Conservation (phyloP, 2,888 invertebrate species). For the Diogma glabrata region DNA sequence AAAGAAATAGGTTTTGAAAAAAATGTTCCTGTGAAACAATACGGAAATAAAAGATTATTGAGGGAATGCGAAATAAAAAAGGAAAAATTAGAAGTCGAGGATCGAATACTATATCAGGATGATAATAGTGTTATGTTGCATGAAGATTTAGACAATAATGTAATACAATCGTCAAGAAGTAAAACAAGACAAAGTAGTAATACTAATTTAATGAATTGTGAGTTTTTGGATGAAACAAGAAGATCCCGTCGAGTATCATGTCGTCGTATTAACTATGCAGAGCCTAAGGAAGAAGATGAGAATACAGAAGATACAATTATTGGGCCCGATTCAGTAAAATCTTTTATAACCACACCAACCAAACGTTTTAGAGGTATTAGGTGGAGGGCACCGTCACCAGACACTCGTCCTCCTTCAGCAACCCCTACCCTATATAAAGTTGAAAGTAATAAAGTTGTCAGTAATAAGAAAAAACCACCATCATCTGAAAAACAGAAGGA, state of each 20-base stretch:
- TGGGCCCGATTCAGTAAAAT: slow-evolving; percentile 13
- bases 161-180: too few relatives aligned
- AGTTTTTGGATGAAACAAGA: background rate
- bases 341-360: slow-evolving; percentile 1
- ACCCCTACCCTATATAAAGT: slow-evolving; percentile 33
- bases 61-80: background rate
- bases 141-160: too few relatives aligned
- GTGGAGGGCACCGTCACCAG: slow-evolving; percentile 10
- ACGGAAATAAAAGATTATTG: background rate
- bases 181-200: too few relatives aligned
- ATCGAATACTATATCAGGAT: background rate
- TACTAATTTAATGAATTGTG: background rate
- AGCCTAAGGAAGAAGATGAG: slow-evolving; percentile 19
- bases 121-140: too few relatives aligned
- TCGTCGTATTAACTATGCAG: slow-evolving; percentile 19
- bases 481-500: slow-evolving; percentile 10
- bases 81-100: background rate
- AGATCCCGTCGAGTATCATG: slow-evolving; percentile 21
- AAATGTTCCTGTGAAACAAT: slow-evolving; percentile 31
- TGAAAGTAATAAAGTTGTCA: slow-evolving; percentile 22
- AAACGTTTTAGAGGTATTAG: slow-evolving; percentile 1
- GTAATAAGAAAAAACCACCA: slow-evolving; percentile 13
- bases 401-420: slow-evolving; percentile 18
- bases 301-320: slow-evolving; percentile 16
- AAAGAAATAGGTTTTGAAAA: slow-evolving; percentile 35